Conservation (phyloP, 2,888 invertebrate genomes). For the Macaria liturata region DNA sequence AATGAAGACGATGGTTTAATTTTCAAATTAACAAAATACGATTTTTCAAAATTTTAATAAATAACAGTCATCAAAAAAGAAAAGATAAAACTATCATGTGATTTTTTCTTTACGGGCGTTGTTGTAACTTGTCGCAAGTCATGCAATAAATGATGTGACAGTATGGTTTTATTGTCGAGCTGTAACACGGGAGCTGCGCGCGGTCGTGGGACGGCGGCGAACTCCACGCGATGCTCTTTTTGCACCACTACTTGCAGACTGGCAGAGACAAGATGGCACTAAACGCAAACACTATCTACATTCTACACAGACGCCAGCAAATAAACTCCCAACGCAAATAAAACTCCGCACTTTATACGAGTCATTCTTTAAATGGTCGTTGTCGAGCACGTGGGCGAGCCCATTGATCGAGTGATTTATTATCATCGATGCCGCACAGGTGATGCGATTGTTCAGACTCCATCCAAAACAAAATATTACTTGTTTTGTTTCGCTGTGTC, state of each 20-base stretch:
- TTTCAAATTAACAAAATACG: too few relatives aligned
- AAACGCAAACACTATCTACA: constrained; percentile 32
- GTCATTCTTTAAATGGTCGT: constrained; percentile 46
- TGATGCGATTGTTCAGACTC: constrained; percentile 46
- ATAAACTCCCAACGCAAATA: constrained; percentile 22
- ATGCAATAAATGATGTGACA: constrained; percentile 25
- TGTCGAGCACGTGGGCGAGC: constrained; percentile 44
- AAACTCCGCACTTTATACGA: constrained; percentile 42
- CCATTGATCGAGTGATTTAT: constrained; percentile 62
- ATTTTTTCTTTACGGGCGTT: too few relatives aligned
- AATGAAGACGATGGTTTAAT: too few relatives aligned
- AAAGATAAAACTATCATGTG: too few relatives aligned
- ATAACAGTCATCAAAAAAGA: too few relatives aligned
- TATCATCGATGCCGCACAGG: constrained; percentile 57
- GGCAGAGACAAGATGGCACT: constrained; percentile 43
- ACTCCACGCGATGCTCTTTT: constrained; percentile 60
- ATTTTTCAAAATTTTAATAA: too few relatives aligned
- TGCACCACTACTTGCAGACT: constrained; percentile 49
- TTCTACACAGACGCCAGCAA: constrained; percentile 35
- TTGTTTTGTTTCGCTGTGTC: neutral
- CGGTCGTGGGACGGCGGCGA: constrained; percentile 64
- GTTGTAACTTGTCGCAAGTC: too few relatives aligned
- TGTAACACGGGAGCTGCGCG: constrained; percentile 37
- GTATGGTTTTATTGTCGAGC: constrained; percentile 29
- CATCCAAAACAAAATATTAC: constrained; percentile 30